phyloP scores from a whole-genome alignment of 2,113 vertebrate species.

The Sinocyclocheilus anophthalmus region DNA sequence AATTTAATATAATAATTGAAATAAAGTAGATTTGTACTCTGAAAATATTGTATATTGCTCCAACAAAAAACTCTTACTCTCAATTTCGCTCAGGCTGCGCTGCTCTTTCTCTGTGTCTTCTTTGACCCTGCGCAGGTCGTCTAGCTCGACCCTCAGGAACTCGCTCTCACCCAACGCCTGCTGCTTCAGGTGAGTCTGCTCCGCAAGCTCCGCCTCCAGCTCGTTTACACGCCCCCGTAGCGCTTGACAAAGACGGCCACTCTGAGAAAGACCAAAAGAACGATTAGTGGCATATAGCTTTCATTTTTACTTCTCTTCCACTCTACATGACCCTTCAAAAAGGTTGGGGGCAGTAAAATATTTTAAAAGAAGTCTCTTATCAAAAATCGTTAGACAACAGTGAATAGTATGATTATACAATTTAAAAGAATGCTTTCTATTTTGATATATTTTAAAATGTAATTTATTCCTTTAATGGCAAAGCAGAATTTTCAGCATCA shows the following conservation, averaged over 20 bases:
- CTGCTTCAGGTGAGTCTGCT: conserved; percentile 90
- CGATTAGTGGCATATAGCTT: neutral
- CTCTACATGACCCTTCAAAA: neutral
- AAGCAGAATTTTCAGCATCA: neutral
- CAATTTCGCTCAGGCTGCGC: conserved; percentile 90
- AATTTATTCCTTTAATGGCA: too few species aligned
- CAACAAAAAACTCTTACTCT: conserved; percentile 78
- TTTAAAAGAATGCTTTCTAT: neutral
- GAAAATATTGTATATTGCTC: neutral
- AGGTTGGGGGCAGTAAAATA: too few species aligned
- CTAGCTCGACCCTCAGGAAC: conserved; percentile 89
- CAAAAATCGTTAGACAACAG: too few species aligned
- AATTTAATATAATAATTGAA: neutral
- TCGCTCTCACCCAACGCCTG: conserved; percentile 89
- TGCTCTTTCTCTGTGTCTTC: conserved; percentile 95
- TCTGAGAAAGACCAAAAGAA: conserved; percentile 70
- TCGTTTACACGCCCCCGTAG: conserved; percentile 86
- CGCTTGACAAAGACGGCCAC: conserved; percentile 79
- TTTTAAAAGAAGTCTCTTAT: too few species aligned
- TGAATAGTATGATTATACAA: too few species aligned
- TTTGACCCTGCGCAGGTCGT: conserved; percentile 86
- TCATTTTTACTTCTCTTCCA: neutral
- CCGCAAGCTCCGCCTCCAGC: conserved; percentile 92
- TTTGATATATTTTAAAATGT: too few species aligned
- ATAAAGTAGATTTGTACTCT: too few species aligned